A percentile compares a stretch with the other conserved stretches of the same genome.
These are phyloP conservation scores for Taeniopygia guttata DNA, from an alignment of 2,797 vertebrate genomes.

Conservation along the genomic window DNA sequence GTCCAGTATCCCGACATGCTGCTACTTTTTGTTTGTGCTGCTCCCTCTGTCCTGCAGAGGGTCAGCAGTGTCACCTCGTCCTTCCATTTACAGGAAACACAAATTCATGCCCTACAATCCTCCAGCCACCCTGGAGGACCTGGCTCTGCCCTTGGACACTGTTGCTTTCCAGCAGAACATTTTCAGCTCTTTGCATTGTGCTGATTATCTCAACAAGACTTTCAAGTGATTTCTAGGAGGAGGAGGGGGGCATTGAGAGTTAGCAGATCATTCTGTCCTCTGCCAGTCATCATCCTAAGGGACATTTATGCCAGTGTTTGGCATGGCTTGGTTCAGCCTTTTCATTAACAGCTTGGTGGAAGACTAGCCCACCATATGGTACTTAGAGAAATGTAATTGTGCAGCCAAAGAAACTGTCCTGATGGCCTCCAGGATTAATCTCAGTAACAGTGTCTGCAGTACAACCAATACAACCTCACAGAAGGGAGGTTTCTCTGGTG, in stretches of 20 bases:
- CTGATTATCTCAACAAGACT: background rate
- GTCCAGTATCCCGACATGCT: background rate
- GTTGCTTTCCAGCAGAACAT: background rate
- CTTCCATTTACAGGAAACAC: background rate
- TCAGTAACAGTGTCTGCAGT: background rate
- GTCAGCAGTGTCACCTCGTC: background rate
- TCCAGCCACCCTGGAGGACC: background rate
- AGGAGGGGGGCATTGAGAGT: background rate
- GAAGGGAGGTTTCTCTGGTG: background rate
- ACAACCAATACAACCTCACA: background rate
- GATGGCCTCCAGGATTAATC: background rate
- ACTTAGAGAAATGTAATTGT: background rate
- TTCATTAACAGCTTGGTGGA: background rate
- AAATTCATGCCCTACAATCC: background rate
- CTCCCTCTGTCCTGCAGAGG: background rate
- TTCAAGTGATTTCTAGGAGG: background rate
- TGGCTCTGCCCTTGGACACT: background rate
- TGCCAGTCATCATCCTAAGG: background rate
- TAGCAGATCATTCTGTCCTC: background rate
- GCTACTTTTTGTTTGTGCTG: background rate
- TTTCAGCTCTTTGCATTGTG: background rate
- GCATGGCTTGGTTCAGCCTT: background rate
- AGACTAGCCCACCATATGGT: background rate
- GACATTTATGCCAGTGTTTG: background rate
- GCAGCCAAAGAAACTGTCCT: background rate